Conservation (phyloP, 1,140 invertebrate genomes). For the Heliothis subflexa region DNA sequence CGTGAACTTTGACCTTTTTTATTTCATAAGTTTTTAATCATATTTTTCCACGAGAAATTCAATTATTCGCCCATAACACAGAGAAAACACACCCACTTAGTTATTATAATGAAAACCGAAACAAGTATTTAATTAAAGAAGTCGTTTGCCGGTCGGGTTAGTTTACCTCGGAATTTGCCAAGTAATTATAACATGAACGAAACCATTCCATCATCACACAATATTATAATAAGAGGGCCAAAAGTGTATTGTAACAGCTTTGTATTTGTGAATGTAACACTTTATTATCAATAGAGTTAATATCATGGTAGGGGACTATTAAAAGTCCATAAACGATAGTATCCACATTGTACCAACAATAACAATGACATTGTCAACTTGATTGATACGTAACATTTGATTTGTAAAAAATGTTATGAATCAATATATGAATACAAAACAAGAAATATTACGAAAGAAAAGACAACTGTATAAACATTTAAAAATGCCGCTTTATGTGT, state of each 20-base stretch:
- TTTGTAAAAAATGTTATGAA: not conserved
- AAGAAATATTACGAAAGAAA: conserved; percentile 9
- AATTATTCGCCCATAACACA: conserved; percentile 32
- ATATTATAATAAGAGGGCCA: conserved; percentile 46
- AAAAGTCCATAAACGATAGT: not conserved
- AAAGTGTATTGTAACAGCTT: conserved; percentile 14
- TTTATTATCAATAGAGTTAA: not conserved
- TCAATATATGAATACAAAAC: not conserved
- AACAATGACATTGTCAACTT: too few relatives aligned
- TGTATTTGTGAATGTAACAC: not conserved
- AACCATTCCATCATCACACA: conserved; percentile 51
- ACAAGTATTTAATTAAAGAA: conserved; percentile 44
- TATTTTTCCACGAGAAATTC: conserved; percentile 20
- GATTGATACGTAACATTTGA: not conserved
- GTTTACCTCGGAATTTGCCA: conserved; percentile 46
- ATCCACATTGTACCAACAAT: not conserved
- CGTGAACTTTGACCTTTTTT: conserved; percentile 17
- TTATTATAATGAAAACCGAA: conserved; percentile 40
- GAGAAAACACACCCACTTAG: conserved; percentile 37
- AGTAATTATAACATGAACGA: conserved; percentile 50
- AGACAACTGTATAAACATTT: conserved; percentile 9
- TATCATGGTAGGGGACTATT: not conserved
- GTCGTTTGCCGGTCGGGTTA: conserved; percentile 33
- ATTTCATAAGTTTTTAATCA: conserved; percentile 15
- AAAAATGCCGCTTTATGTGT: conserved; percentile 51